Percentiles rank a stretch among this genome's conserved stretches.
phyloP scores from a whole-genome alignment of 2,113 vertebrate genomes.

The Erpornis zantholeuca region DNA sequence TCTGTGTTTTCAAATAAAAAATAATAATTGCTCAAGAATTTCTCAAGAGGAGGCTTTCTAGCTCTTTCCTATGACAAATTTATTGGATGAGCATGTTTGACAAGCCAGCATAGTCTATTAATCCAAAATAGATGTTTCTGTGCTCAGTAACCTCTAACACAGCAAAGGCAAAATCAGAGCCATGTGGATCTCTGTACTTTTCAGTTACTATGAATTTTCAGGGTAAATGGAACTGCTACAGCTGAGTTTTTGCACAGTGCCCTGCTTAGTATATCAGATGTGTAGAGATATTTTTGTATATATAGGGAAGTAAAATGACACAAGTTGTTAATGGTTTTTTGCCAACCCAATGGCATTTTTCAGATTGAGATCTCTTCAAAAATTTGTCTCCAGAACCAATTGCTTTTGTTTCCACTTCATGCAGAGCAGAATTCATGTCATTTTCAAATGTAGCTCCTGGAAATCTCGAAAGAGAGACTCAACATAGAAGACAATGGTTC shows the following conservation, averaged over 20 bases:
- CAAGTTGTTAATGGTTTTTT: background rate
- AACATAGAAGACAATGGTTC: background rate
- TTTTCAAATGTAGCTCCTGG: background rate
- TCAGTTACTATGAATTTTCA: background rate
- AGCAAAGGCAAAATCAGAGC: background rate
- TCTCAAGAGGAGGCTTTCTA: background rate
- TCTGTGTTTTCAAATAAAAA: background rate
- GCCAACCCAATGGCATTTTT: accelerated
- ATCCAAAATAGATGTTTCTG: background rate
- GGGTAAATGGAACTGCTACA: background rate
- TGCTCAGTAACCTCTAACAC: background rate
- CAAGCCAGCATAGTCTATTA: background rate
- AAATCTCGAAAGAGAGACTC: background rate
- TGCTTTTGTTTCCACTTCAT: background rate
- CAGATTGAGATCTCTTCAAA: background rate
- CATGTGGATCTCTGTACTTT: background rate
- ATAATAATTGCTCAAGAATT: background rate
- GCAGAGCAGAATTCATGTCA: background rate
- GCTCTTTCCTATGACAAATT: background rate
- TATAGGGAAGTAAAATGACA: background rate
- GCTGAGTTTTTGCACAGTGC: background rate
- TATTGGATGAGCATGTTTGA: background rate
- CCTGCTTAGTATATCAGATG: background rate
- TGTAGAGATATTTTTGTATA: accelerated
- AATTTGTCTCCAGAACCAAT: background rate